phyloP scores from a whole-genome alignment of 2,888 invertebrate genomes.

The Pachliopta kotzebuea region DNA sequence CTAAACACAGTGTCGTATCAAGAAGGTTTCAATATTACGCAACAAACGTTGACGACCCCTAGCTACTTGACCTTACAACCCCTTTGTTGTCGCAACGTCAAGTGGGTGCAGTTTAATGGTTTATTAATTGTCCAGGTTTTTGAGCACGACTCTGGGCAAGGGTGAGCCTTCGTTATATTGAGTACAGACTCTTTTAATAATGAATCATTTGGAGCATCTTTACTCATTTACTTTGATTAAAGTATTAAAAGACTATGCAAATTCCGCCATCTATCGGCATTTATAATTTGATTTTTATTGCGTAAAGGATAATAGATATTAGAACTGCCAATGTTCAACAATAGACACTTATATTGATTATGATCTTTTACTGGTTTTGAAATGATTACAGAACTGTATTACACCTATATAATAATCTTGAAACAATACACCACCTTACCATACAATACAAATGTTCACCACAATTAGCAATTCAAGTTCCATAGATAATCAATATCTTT shows the following conservation, averaged over 20 bases:
- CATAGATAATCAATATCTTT: too few relatives aligned
- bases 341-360: too few relatives aligned
- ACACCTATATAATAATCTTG: too few relatives aligned
- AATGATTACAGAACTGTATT: too few relatives aligned
- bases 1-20: background rate
- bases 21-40: conserved; percentile 15
- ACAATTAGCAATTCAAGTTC: too few relatives aligned
- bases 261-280: background rate
- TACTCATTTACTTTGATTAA: background rate
- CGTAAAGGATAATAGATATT: too few relatives aligned
- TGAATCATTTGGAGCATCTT: background rate
- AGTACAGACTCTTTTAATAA: background rate
- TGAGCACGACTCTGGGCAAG: conserved; percentile 7
- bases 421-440: too few relatives aligned
- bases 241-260: background rate
- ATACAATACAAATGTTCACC: too few relatives aligned
- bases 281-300: background rate
- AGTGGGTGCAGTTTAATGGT: conserved; percentile 21
- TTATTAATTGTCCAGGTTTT: conserved; percentile 29
- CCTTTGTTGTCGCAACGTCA: conserved; percentile 17
- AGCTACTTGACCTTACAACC: conserved; percentile 5
- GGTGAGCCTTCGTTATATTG: conserved; percentile 19
- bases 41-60: conserved; percentile 15
- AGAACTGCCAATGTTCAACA: too few relatives aligned
- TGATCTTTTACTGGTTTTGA: too few relatives aligned